These are phyloP conservation scores for Semotilus atromaculatus DNA, from an alignment of 2,797 vertebrate species.

Conservation along the genomic window DNA sequence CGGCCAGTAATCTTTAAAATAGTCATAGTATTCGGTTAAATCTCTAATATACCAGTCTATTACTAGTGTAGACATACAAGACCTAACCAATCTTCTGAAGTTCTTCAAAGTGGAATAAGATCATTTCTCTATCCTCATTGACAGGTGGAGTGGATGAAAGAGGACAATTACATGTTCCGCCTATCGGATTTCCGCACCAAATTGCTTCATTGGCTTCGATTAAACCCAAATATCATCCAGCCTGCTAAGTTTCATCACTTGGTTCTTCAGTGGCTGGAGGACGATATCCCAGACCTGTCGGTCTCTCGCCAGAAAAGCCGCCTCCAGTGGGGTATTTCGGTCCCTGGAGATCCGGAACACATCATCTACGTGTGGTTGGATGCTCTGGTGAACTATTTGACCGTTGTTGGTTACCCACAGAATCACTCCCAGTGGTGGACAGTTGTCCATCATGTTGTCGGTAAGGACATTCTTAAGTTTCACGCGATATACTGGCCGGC, in stretches of 20 bases:
- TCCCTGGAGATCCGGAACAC: slow-evolving; percentile 86
- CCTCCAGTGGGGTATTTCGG: slow-evolving; percentile 92
- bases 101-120: not conserved
- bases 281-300: slow-evolving; percentile 90
- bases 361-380: slow-evolving; percentile 97
- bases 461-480: slow-evolving; percentile 97
- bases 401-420: slow-evolving; percentile 86
- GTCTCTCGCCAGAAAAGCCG: slow-evolving; percentile 89
- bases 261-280: slow-evolving; percentile 85
- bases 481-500: slow-evolving; percentile 96
- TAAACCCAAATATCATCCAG: slow-evolving; percentile 75
- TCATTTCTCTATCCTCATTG: slow-evolving; percentile 2
- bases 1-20: no score
- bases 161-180: slow-evolving; percentile 96
- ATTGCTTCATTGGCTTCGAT: slow-evolving; percentile 83
- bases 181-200: slow-evolving; percentile 83
- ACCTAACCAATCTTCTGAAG: not conserved
- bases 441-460: slow-evolving; percentile 82
- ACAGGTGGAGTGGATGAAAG: slow-evolving; percentile 93
- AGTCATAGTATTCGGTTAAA: no score
- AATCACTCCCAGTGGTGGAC: slow-evolving; percentile 81
- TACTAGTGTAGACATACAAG: not conserved
- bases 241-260: slow-evolving; percentile 82
- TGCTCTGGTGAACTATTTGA: slow-evolving; percentile 94
- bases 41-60: no score